A percentile compares a stretch with the other conserved stretches of the same genome.
phyloP scores from a whole-genome alignment of 1,140 invertebrate species.

The Globodera rostochiensis region DNA sequence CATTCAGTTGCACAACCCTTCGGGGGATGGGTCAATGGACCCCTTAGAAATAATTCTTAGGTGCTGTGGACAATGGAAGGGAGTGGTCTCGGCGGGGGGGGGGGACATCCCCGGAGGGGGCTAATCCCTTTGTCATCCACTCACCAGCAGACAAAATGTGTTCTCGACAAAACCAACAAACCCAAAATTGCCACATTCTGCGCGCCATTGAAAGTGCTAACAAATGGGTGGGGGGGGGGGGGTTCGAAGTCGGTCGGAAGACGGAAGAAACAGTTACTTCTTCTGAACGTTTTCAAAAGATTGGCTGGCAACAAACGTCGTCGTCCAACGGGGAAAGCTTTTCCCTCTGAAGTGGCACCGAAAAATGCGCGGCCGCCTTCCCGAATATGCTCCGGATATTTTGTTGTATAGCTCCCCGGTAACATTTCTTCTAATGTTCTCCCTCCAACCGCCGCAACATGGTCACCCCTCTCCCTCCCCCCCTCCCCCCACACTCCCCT shows the following conservation, averaged over 20 bases:
- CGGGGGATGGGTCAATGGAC: background rate
- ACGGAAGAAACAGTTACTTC: background rate
- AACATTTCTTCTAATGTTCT: too few species aligned
- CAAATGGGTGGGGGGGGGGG: too few species aligned
- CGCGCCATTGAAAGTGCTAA: background rate
- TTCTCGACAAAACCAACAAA: background rate
- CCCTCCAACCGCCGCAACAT: background rate
- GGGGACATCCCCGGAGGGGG: too few species aligned
- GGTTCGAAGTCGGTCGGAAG: background rate
- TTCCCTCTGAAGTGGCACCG: too few species aligned
- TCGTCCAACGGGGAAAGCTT: too few species aligned
- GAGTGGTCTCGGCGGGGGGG: background rate
- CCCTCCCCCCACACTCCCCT: background rate
- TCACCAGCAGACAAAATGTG: background rate
- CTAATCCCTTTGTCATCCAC: background rate
- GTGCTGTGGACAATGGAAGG: background rate
- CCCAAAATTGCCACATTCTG: background rate
- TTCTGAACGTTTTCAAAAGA: too few species aligned
- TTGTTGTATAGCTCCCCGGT: too few species aligned
- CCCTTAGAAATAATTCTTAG: background rate
- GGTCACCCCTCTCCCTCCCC: background rate
- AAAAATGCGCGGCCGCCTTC: too few species aligned
- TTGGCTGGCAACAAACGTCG: too few species aligned
- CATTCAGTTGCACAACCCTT: background rate
- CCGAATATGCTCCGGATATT: too few species aligned